Evolutionary conservation across 2,888 invertebrate species (phyloP), one percentile per base, ranked within the genome.

Genomic region (Volucella bombylans): DNA sequence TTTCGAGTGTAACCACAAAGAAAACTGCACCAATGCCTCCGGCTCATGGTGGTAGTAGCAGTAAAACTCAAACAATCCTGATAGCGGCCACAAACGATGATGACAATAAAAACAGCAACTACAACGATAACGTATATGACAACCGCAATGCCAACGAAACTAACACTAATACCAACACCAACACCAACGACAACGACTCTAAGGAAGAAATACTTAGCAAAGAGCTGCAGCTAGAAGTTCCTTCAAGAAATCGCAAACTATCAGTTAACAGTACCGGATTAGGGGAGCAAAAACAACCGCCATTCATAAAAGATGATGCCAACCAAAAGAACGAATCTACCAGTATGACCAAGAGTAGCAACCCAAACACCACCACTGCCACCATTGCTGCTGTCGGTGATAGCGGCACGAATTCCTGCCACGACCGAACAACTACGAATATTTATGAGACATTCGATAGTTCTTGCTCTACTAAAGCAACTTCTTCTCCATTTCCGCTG

Each of bases 21-120:
- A 83, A 87, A 72, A 55, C 73, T 50, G 65, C 76, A 59, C 52
- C 61, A 77, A 43, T 64, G 72, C 50, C 83, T 82, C 82, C 82
- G 79, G 59, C 52, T 72, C 31, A 31, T 31, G 65, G 18, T 50
- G 65, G 71, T 39, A 73, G 57, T 55, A 62, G 54, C 62, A 82
- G 72, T 88, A 88, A 89, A 87, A 88, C 80, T 86, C 55, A 87
- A 86, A 55, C 86, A 86, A 65, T 87, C 54, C 57, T 62, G 68
- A 81, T 81, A 85, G 93, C 93, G 18, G 52, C 71, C 8, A 93
- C 93, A 88, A 93, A 93, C 87, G 93, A 93, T 88, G 93, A 92
- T 92, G 92, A 92, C 41, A 92, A 92, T 88, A 92, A 92, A 43
- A 92, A 92, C 88, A 93, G 92, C 77, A 92, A 91, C 82, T 93